Evolutionary conservation across 2,113 vertebrate genomes (phyloP).

Genomic region (Microtus montanus): DNA sequence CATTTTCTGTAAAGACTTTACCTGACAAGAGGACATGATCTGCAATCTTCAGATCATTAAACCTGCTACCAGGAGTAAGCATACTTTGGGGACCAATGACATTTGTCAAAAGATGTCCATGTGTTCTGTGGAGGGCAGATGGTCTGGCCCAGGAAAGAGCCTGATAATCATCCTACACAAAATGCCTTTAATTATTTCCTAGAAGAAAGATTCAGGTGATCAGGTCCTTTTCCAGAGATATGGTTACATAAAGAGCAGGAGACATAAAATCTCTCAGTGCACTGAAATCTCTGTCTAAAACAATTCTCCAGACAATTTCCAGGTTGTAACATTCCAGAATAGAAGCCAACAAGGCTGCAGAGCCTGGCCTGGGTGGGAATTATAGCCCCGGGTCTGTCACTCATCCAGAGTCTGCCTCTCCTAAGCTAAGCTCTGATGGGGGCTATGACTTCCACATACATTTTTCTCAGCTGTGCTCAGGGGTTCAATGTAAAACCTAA

Average conservation of each 20-base stretch:
- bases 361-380: background rate
- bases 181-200: conserved; percentile 89
- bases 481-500: background rate
- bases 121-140: conserved; percentile 80
- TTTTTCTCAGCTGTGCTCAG: background rate
- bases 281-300: conserved; percentile 75
- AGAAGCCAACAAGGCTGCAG: background rate
- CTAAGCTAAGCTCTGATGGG: background rate
- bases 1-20: conserved; percentile 76
- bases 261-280: conserved; percentile 75
- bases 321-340: conserved; percentile 59
- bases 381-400: too few relatives aligned
- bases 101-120: conserved; percentile 80
- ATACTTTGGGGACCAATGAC: conserved; percentile 76
- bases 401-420: too few relatives aligned
- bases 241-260: conserved; percentile 79
- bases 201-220: conserved; percentile 60
- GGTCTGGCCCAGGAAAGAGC: conserved; percentile 71
- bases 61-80: conserved; percentile 74
- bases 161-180: conserved; percentile 77
- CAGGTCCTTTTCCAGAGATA: conserved; percentile 77
- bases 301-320: conserved; percentile 63
- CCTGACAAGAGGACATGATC: conserved; percentile 79
- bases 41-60: conserved; percentile 81
- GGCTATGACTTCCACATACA: accelerated